These are phyloP conservation scores for Cybosia mesomella DNA, from an alignment of 2,888 invertebrate species.

Conservation along the genomic window DNA sequence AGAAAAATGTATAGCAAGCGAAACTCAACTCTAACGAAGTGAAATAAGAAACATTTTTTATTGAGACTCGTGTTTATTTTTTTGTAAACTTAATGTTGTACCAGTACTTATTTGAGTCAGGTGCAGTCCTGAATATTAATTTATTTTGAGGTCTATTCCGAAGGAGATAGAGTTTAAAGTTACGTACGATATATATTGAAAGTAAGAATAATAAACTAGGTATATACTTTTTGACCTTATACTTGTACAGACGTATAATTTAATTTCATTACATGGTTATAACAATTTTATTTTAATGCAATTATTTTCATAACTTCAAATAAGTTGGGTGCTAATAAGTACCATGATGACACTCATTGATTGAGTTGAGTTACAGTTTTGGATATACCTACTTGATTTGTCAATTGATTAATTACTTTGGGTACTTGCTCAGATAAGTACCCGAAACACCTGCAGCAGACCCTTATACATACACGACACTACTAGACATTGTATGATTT, in stretches of 20 bases:
- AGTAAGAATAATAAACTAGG: constrained; percentile 32
- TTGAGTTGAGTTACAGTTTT: no score
- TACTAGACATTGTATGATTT: no score
- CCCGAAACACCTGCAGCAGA: not conserved
- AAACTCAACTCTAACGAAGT: constrained; percentile 35
- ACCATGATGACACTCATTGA: not conserved
- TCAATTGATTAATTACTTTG: no score
- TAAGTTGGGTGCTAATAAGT: constrained; percentile 6
- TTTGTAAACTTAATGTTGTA: constrained; percentile 43
- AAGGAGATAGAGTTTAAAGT: constrained; percentile 20
- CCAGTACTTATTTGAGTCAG: constrained; percentile 48
- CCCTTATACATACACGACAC: no score
- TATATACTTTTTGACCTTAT: constrained; percentile 36
- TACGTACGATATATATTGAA: constrained; percentile 20
- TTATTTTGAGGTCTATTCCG: constrained; percentile 34
- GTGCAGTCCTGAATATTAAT: constrained; percentile 29
- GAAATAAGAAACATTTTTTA: constrained; percentile 22
- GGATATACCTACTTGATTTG: not conserved
- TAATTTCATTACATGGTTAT: constrained; percentile 28
- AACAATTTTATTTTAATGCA: constrained; percentile 25
- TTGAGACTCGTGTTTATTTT: constrained; percentile 28
- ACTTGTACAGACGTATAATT: constrained; percentile 30
- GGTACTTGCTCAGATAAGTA: not conserved
- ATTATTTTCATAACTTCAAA: constrained; percentile 30
- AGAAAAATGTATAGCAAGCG: constrained; percentile 38